phyloP scores from a whole-genome alignment of 1,140 invertebrate genomes.

The Panulirus ornatus region DNA sequence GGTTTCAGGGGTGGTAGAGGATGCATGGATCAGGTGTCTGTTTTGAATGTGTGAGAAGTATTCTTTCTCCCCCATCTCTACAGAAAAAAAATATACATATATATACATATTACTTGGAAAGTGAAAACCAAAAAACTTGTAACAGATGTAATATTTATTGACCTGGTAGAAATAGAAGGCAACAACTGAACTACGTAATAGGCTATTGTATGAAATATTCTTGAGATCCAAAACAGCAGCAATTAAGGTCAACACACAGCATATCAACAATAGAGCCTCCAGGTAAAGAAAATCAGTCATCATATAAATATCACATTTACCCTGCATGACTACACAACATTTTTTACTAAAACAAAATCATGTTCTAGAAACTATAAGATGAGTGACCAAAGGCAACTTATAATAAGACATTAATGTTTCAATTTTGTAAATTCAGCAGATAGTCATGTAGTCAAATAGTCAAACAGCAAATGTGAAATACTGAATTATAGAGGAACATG shows the following conservation, averaged over 20 bases:
- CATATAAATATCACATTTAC: not conserved
- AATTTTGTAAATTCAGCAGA: too few relatives aligned
- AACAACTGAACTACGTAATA: not conserved
- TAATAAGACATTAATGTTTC: too few relatives aligned
- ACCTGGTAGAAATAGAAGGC: conserved; percentile 15
- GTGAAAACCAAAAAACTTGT: not conserved
- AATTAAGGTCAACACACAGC: not conserved
- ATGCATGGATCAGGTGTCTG: too few relatives aligned
- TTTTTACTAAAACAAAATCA: too few relatives aligned
- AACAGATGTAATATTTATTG: conserved; percentile 13
- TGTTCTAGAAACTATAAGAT: too few relatives aligned
- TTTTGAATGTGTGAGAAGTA: too few relatives aligned
- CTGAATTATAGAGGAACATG: not conserved
- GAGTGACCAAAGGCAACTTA: too few relatives aligned
- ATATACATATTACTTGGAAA: too few relatives aligned
- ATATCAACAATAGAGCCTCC: not conserved
- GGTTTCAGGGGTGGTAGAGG: too few relatives aligned
- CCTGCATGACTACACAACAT: not conserved
- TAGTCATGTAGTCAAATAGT: too few relatives aligned
- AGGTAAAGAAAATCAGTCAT: not conserved
- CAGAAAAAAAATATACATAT: too few relatives aligned
- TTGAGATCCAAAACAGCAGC: conserved; percentile 12
- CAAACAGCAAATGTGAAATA: not conserved
- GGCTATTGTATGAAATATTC: conserved; percentile 2
- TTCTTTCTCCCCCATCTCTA: too few relatives aligned